Evolutionary conservation across 2,113 vertebrate species (phyloP), one percentile per base, ranked within the genome.

Genomic region (Microtus ochrogaster): DNA sequence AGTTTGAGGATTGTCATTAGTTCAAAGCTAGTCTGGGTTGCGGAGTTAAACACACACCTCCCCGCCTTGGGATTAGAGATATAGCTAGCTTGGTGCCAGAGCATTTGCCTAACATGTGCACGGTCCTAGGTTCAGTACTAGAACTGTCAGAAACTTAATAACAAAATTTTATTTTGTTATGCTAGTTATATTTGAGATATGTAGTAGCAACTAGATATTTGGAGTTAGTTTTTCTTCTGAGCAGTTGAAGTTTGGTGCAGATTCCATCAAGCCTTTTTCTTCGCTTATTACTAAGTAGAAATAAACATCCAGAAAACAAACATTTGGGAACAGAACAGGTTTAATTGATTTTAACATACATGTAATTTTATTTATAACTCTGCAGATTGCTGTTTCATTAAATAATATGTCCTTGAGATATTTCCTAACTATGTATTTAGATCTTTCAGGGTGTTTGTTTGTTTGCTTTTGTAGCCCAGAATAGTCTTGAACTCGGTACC

Each of bases 141-240:
- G 58, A 65, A 44, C 39, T 65, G 26, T 65, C 39, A 30, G 41
- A 84, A 82, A 39, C 22, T 19, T 63, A 65, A 4, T 28, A 63
- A 83, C 7, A 63, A 82, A 82, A 30, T 11, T 79, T 92, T 63
- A 76, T 36, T 91, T 97, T 91, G 17, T 94, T 95, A 44, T 58
- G 4, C 14, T 85, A 52, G n/a, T 90, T 85, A 58, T 1, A 30
- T 24, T 28, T 94, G 85, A 89, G 79, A 96, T 82, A 39, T 39
- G 0, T 73, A 61, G 24, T 30, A 93, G 14, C 61, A 87, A 9
- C 58, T 55, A 70, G n/a, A 65, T 85, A 68, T 19, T 74, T 16
- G 88, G 5, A 92, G 39, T 89, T 96, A 83, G 30, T 44, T 94
- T 96, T 92, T 58, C 28, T 79, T 74, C 73, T n/a, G 16, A 55